Percentiles rank a stretch among this genome's conserved stretches.
These are phyloP conservation scores for Felis chaus DNA, from an alignment of 2,113 vertebrate species.

Conservation along the genomic window DNA sequence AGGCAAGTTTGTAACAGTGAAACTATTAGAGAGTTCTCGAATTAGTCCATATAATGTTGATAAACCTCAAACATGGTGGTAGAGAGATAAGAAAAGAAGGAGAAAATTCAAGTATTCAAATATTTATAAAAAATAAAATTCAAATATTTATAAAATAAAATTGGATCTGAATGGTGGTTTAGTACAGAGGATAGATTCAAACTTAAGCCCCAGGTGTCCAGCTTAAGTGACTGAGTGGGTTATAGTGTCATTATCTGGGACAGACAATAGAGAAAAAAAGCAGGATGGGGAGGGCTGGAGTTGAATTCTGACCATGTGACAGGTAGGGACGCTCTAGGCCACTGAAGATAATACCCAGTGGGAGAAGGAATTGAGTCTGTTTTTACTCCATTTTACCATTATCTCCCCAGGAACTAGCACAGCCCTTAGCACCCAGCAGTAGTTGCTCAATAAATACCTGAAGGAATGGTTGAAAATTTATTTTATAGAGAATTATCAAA, in stretches of 20 bases:
- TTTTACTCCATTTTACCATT: neutral
- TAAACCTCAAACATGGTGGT: neutral
- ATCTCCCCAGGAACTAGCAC: neutral
- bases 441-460: neutral
- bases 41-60: neutral
- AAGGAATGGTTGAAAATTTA: neutral
- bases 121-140: neutral
- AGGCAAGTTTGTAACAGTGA: neutral
- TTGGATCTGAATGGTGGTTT: neutral
- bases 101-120: neutral
- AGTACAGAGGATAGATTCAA: neutral
- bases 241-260: too few relatives aligned
- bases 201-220: neutral
- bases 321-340: neutral
- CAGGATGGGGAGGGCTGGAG: neutral
- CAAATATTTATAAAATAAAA: neutral
- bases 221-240: neutral
- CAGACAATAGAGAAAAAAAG: neutral
- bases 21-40: neutral
- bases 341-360: neutral
- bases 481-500: neutral
- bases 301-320: neutral
- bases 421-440: neutral
- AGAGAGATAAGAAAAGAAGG: neutral
- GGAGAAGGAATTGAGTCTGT: neutral